phyloP scores from a whole-genome alignment of 2,113 vertebrate species.

The Onychostruthus taczanowskii region DNA sequence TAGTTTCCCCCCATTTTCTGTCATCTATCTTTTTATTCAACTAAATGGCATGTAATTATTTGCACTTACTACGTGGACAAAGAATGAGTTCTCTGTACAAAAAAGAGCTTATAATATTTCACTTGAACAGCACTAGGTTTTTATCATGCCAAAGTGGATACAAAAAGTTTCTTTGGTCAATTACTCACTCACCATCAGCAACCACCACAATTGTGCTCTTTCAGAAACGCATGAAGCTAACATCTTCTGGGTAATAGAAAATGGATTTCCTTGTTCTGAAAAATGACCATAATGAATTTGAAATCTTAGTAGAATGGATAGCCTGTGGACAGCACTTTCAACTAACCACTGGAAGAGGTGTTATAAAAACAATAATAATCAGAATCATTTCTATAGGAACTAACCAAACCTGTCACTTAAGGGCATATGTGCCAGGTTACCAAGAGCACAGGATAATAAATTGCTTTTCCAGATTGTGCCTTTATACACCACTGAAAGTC shows the following conservation, averaged over 20 bases:
- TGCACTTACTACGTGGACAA: slow-evolving; percentile 13
- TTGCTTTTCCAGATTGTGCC: neutral
- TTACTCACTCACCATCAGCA: slow-evolving; percentile 26
- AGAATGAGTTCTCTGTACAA: slow-evolving; percentile 17
- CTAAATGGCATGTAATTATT: slow-evolving; percentile 40
- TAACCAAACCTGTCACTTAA: neutral
- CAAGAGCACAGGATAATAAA: neutral
- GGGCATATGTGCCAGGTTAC: neutral
- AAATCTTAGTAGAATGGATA: slow-evolving; percentile 18
- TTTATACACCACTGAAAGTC: neutral
- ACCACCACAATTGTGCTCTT: neutral
- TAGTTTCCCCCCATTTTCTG: neutral
- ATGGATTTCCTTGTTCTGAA: slow-evolving; percentile 42
- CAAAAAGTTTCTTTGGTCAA: slow-evolving; percentile 34
- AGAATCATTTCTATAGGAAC: neutral
- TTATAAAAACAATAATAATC: slow-evolving; percentile 29
- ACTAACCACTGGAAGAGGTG: neutral
- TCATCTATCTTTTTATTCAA: slow-evolving; percentile 25
- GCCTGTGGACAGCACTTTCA: slow-evolving; percentile 10
- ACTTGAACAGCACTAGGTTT: slow-evolving; percentile 1
- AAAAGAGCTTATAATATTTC: slow-evolving; percentile 29
- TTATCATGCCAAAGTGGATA: slow-evolving; percentile 3
- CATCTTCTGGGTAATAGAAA: slow-evolving; percentile 24
- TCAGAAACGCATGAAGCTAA: slow-evolving; percentile 13
- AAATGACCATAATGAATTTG: slow-evolving; percentile 44